phyloP scores from a whole-genome alignment of 2,797 vertebrate species.

The Ambastaia sidthimunki region DNA sequence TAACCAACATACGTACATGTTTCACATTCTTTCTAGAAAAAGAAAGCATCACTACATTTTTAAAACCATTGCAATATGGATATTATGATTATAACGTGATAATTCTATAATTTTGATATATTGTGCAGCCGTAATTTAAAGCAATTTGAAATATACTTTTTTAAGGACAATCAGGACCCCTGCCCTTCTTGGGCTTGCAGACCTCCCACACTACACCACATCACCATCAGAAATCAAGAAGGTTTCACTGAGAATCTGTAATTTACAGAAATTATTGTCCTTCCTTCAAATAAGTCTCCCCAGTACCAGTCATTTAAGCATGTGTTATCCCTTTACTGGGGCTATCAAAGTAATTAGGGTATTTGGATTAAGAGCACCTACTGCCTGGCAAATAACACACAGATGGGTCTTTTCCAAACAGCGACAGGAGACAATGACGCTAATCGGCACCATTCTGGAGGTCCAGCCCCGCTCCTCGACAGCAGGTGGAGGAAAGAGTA shows the following conservation, averaged over 20 bases:
- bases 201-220: no score
- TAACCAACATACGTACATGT: no score
- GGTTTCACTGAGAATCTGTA: not conserved
- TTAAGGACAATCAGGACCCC: no score
- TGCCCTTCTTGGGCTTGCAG: no score
- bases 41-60: no score
- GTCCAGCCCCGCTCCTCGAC: constrained; percentile 79
- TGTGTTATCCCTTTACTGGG: not conserved
- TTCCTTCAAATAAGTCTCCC: not conserved
- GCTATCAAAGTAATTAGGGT: not conserved
- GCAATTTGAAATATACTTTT: no score
- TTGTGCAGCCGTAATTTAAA: no score
- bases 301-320: not conserved
- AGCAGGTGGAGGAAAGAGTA: constrained; percentile 78
- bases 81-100: no score
- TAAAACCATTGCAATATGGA: no score
- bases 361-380: not conserved
- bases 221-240: not conserved
- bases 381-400: not conserved
- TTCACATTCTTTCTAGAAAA: no score
- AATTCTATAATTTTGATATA: no score
- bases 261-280: not conserved
- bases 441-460: constrained; percentile 80
- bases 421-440: constrained; percentile 79
- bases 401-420: constrained; percentile 46